A percentile compares a stretch with the other conserved stretches of the same genome.
These are phyloP conservation scores for Poecilia velifera DNA, from an alignment of 2,797 vertebrate species.

Conservation along the genomic window DNA sequence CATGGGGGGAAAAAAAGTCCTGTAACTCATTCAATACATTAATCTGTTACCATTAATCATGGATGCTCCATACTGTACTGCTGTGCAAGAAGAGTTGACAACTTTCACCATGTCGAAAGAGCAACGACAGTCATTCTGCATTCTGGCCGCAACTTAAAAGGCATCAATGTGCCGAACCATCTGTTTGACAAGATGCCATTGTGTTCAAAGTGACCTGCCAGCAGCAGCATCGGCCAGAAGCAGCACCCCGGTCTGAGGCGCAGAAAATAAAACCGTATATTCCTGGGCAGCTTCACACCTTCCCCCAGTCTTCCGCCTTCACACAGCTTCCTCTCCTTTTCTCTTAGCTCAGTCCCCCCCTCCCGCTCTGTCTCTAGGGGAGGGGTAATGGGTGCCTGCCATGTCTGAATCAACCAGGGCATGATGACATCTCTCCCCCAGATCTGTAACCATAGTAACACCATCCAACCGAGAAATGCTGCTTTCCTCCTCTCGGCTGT, in stretches of 20 bases:
- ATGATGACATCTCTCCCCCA: conserved; percentile 81
- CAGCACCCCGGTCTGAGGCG: conserved; percentile 11
- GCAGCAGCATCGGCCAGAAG: conserved; percentile 29
- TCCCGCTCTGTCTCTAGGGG: conserved; percentile 42
- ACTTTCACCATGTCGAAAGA: not conserved
- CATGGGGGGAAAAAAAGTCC: not conserved
- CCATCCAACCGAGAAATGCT: conserved; percentile 79
- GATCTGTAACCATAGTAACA: conserved; percentile 83
- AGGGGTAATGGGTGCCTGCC: conserved; percentile 71
- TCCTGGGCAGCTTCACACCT: conserved; percentile 48
- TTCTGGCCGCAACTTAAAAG: conserved; percentile 23
- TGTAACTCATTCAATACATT: not conserved
- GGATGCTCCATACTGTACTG: not conserved
- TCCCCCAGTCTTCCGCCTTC: conserved; percentile 14
- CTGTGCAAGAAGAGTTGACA: not conserved
- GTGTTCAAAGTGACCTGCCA: conserved; percentile 32
- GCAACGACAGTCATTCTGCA: not conserved
- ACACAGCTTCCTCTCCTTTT: conserved; percentile 27
- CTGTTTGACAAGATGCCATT: conserved; percentile 27
- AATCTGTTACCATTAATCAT: not conserved
- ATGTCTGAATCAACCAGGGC: conserved; percentile 81
- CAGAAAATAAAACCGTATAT: conserved; percentile 37
- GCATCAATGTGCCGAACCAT: conserved; percentile 31
- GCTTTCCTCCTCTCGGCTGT: conserved; percentile 69
- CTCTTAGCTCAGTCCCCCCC: conserved; percentile 16